These are phyloP conservation scores for Papilio glaucus DNA, from an alignment of 1,140 invertebrate genomes.

Conservation along the genomic window DNA sequence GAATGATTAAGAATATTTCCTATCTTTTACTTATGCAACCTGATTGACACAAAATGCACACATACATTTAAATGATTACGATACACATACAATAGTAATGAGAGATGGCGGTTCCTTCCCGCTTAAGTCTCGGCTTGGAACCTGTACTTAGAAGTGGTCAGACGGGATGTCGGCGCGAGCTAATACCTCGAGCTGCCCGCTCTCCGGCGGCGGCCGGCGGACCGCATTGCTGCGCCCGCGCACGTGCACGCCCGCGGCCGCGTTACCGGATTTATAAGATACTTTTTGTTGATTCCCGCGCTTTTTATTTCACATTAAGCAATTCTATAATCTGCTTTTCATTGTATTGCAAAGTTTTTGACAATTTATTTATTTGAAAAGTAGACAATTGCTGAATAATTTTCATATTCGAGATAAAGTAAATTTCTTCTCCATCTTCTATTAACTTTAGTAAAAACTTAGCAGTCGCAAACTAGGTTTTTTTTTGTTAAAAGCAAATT, in stretches of 20 bases:
- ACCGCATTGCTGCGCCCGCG: slow-evolving; percentile 55
- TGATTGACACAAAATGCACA: slow-evolving; percentile 32
- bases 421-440: too few species aligned
- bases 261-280: slow-evolving; percentile 75
- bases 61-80: slow-evolving; percentile 38
- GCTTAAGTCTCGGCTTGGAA: slow-evolving; percentile 48
- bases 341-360: too few species aligned
- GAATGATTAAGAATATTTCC: slow-evolving; percentile 53
- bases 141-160: slow-evolving; percentile 65
- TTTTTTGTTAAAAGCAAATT: too few species aligned
- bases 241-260: slow-evolving; percentile 71
- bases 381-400: too few species aligned
- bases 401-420: too few species aligned
- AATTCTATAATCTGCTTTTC: too few species aligned
- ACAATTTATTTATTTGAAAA: too few species aligned
- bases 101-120: slow-evolving; percentile 41
- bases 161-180: slow-evolving; percentile 55
- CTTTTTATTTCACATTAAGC: slow-evolving; percentile 47
- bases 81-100: slow-evolving; percentile 41
- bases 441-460: too few species aligned
- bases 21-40: slow-evolving; percentile 58
- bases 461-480: too few species aligned
- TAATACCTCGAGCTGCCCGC: slow-evolving; percentile 42
- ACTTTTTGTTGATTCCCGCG: slow-evolving; percentile 53
- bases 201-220: slow-evolving; percentile 42